Percentiles rank a stretch among this genome's conserved stretches.
phyloP scores from a whole-genome alignment of 1,140 invertebrate genomes.

The Zaprionus camerounensis region DNA sequence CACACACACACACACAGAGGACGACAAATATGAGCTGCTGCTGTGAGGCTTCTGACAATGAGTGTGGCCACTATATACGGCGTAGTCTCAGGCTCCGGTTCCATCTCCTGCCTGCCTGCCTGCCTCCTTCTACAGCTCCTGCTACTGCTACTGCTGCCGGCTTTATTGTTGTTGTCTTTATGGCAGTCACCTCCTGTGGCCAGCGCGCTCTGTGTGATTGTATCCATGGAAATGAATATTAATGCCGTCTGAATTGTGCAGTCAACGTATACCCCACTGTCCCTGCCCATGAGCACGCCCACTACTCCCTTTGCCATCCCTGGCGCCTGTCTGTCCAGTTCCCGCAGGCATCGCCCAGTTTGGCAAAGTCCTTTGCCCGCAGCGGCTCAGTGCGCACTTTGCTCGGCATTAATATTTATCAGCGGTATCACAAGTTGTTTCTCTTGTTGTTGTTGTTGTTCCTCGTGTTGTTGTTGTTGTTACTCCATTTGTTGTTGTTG shows the following conservation, averaged over 20 bases:
- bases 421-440: slow-evolving; percentile 62
- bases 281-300: not conserved
- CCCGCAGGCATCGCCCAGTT: slow-evolving; percentile 13
- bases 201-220: slow-evolving; percentile 63
- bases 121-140: not conserved
- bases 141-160: not conserved
- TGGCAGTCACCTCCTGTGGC: slow-evolving; percentile 66
- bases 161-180: slow-evolving; percentile 53
- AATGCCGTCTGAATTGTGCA: slow-evolving; percentile 69
- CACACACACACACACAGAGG: slow-evolving; percentile 44
- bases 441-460: slow-evolving; percentile 23
- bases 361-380: slow-evolving; percentile 76
- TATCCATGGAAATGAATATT: slow-evolving; percentile 82
- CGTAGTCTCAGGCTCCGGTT: not conserved
- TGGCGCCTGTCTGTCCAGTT: not conserved
- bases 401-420: slow-evolving; percentile 79
- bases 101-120: not conserved
- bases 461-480: slow-evolving; percentile 6
- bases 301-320: not conserved
- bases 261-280: slow-evolving; percentile 46
- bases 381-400: slow-evolving; percentile 80
- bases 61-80: slow-evolving; percentile 43
- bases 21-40: slow-evolving; percentile 34
- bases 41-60: slow-evolving; percentile 31
- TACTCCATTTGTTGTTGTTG: slow-evolving; percentile 26